A percentile compares a stretch with the other conserved stretches of the same genome.
These are phyloP conservation scores for Drosophila kanapiae DNA, from an alignment of 1,140 invertebrate species.

Conservation along the genomic window DNA sequence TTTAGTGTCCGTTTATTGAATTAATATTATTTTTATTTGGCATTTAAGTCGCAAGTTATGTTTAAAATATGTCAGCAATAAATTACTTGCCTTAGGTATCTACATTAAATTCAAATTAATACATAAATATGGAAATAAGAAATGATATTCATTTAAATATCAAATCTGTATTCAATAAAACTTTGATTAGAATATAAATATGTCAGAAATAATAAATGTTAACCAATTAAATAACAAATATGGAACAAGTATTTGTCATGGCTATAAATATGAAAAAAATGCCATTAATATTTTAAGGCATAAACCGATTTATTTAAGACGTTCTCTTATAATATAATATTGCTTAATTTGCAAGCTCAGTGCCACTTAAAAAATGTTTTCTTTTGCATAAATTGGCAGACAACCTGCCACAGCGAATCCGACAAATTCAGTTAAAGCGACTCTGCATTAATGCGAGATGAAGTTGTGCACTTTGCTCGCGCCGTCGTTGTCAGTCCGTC, in stretches of 20 bases:
- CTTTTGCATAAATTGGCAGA: conserved; percentile 35
- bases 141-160: neutral
- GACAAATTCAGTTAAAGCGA: conserved; percentile 37
- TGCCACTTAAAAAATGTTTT: conserved; percentile 20
- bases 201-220: no score
- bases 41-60: neutral
- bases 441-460: conserved; percentile 70
- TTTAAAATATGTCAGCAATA: neutral
- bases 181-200: neutral
- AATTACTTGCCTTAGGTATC: neutral
- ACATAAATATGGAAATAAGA: neutral
- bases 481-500: conserved; percentile 12
- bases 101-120: neutral
- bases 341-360: neutral
- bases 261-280: neutral
- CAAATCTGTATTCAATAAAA: neutral
- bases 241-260: neutral
- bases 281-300: neutral
- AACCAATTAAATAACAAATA: neutral
- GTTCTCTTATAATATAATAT: neutral
- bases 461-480: conserved; percentile 70
- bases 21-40: neutral
- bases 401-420: conserved; percentile 16
- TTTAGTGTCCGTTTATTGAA: neutral
- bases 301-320: conserved; percentile 15